Percentiles rank a stretch among this genome's conserved stretches.
Conservation (phyloP, 2,888 invertebrate species). For the Crioceris asparagi region DNA sequence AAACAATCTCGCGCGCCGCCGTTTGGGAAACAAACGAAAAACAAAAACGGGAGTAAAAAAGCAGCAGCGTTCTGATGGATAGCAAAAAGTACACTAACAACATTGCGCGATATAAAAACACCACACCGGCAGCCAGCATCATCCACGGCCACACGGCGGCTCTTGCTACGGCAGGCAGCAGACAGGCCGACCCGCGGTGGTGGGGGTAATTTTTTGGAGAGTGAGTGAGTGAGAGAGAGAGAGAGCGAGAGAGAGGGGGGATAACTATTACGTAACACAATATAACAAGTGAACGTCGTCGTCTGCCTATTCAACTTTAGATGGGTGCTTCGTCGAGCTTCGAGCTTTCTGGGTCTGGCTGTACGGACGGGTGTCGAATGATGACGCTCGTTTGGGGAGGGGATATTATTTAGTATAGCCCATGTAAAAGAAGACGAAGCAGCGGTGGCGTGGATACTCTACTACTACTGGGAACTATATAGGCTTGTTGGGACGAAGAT, state of each 20-base stretch:
- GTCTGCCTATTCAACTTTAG: conserved; percentile 22
- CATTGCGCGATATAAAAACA: conserved; percentile 37
- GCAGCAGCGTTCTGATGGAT: conserved; percentile 31
- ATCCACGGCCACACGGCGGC: conserved; percentile 18
- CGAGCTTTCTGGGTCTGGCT: no score
- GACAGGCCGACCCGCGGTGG: no score
- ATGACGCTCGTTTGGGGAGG: no score
- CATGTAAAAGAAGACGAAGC: no score
- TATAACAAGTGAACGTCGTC: conserved; percentile 28
- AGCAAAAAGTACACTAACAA: conserved; percentile 39
- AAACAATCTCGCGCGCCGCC: conserved; percentile 14
- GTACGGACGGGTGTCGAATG: no score
- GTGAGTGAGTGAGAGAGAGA: no score
- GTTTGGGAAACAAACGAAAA: conserved; percentile 17
- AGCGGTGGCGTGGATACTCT: no score
- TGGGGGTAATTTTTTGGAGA: conserved; percentile 26
- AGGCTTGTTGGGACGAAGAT: no score
- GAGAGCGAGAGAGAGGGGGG: no score
- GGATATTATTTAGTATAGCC: no score
- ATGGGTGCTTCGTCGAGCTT: conserved; percentile 15
- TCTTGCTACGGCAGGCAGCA: conserved; percentile 20
- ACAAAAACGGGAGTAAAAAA: conserved; percentile 27
- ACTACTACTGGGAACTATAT: no score
- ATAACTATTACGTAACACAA: conserved; percentile 32
- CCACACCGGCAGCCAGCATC: conserved; percentile 31